Conservation (phyloP, 2,113 vertebrate species). For the Gorilla gorilla region DNA sequence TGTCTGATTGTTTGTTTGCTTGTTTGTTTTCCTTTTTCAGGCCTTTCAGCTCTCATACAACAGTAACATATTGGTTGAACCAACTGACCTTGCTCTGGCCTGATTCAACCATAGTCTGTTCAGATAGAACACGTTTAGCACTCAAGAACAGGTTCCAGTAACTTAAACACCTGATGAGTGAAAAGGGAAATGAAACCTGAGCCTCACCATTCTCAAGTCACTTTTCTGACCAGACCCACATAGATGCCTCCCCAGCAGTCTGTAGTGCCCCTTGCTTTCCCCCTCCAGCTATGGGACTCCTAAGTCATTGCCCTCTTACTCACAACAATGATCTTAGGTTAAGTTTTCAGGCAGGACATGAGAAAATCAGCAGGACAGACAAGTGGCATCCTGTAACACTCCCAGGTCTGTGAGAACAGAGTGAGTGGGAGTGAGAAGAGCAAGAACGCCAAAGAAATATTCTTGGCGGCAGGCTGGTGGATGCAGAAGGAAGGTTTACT, state of each 20-base stretch:
- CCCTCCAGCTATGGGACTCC: neutral
- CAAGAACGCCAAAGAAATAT: neutral
- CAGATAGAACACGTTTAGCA: neutral
- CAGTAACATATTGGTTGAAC: neutral
- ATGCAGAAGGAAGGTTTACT: neutral
- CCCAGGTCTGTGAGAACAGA: neutral
- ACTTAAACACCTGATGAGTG: neutral
- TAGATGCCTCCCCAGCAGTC: neutral
- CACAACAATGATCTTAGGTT: neutral
- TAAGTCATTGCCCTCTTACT: neutral
- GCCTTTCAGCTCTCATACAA: neutral
- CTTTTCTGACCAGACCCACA: neutral
- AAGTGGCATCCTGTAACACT: neutral
- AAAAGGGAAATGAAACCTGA: constrained; percentile 39
- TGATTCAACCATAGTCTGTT: neutral
- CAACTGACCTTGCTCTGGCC: neutral
- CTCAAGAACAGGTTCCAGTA: neutral
- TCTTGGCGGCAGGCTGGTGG: neutral
- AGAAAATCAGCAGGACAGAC: neutral
- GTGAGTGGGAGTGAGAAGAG: neutral
- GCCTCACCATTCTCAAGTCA: neutral
- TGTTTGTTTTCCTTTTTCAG: neutral
- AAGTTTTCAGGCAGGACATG: neutral
- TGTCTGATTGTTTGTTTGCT: no score
- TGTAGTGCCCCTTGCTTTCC: neutral